phyloP scores from a whole-genome alignment of 2,888 invertebrate genomes.

The Phragmatobia fuliginosa region DNA sequence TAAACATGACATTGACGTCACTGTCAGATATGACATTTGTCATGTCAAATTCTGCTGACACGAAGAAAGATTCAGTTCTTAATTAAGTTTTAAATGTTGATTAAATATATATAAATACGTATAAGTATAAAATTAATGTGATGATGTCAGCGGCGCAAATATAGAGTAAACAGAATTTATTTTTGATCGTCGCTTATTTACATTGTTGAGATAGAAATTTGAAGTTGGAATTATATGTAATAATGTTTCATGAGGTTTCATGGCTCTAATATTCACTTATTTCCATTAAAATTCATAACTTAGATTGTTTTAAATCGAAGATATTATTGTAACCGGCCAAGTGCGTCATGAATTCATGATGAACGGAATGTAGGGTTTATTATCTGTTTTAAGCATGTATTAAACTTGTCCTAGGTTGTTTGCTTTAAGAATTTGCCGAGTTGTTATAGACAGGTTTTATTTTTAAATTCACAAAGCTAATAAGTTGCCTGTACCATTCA shows the following conservation, averaged over 20 bases:
- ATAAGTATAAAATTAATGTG: slow-evolving; percentile 23
- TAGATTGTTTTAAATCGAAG: not conserved
- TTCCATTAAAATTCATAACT: not conserved
- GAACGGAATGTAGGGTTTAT: not conserved
- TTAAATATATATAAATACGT: slow-evolving; percentile 5
- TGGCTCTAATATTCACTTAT: not conserved
- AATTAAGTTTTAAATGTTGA: not conserved
- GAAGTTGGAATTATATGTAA: slow-evolving; percentile 23
- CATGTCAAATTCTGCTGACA: too few species aligned
- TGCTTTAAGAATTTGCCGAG: not conserved
- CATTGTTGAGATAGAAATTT: slow-evolving; percentile 27
- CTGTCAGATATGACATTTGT: not conserved
- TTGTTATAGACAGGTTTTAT: too few species aligned
- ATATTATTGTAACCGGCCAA: not conserved
- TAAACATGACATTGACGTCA: not conserved
- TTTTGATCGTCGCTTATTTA: slow-evolving; percentile 26
- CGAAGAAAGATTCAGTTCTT: not conserved
- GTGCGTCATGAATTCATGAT: not conserved
- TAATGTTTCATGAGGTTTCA: too few species aligned
- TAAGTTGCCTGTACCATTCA: too few species aligned
- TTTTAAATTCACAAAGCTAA: too few species aligned
- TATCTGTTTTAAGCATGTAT: too few species aligned
- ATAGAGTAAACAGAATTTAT: slow-evolving; percentile 34
- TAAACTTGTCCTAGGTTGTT: not conserved
- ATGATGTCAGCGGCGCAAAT: slow-evolving; percentile 32